Base-by-base conservation (phyloP, 2,113 vertebrate genomes). In the Chloebia gouldiae region DNA sequence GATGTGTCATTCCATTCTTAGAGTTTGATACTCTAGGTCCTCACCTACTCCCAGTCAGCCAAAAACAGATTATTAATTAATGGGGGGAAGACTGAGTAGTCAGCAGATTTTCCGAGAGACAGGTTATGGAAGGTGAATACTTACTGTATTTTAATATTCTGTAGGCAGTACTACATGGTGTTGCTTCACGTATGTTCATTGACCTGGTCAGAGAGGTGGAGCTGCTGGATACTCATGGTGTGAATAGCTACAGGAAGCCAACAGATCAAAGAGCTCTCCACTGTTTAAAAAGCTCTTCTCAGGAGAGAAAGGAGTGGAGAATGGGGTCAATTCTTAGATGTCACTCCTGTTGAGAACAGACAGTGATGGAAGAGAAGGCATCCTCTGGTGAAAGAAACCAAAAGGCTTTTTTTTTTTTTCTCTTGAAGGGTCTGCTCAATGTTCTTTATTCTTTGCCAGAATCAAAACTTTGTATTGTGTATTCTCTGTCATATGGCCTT, bases 251-350 rank as follows among this genome's bases (percentile, higher is more conserved):
- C 54, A 72, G 91, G 70, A 82, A 72, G 23, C 86, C 63, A 65
- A 45, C 10, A 87, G 84, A 95, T 95, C 86, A 92, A 92, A 96
- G 93, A 63, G n/a, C 30, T 68, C 63, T 44, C 37, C n/a, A 28
- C 44, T 76, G 54, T 69, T 92, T 69, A 39, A 87, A 95, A 91
- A 82, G 15, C 42, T 69, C 81, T 89, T 84, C 61, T 92, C 53
- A 85, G 49, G 89, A 80, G 65, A 92, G 45, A 91, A 85, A 28
- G 28, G 21, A 66, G 24, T 57, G 40, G 79, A 69, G 35, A 88
- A 72, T 33, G 31, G 59, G 65, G 57, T 95, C 84, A 95, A 10
- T 81, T 79, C 57, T 72, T 72, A 82, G 63, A 35, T 10, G 16
- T 3, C 0, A 2, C 35, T 90, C 76, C 89, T 85, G 84, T 84